Conservation (phyloP, 2,113 vertebrate species). For the Balaeniceps rex region DNA sequence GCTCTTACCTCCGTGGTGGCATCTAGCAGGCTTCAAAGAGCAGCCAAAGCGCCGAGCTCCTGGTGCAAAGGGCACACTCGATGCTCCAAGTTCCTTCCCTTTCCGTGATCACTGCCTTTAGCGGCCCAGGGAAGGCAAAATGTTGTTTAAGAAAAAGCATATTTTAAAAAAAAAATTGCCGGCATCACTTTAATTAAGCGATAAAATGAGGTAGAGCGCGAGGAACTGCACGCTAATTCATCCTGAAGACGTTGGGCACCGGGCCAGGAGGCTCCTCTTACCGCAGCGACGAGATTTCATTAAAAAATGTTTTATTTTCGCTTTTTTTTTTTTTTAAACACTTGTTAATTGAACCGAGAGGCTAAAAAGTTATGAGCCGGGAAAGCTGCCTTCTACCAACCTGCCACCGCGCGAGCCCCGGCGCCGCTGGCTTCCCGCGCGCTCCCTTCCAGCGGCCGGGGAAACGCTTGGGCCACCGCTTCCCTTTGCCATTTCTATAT, state of each 20-base stretch:
- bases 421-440: not conserved
- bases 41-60: not conserved
- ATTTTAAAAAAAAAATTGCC: too few species aligned
- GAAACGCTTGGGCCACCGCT: not conserved
- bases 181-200: not conserved
- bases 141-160: not conserved
- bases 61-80: not conserved
- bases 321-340: not conserved
- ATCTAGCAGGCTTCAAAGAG: not conserved
- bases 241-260: not conserved
- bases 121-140: not conserved
- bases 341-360: not conserved
- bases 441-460: rapidly evolving
- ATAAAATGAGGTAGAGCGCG: slow-evolving; percentile 12
- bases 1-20: not conserved
- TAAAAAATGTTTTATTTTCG: not conserved
- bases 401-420: rapidly evolving
- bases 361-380: not conserved
- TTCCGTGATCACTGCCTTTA: not conserved
- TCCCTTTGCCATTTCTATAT: not conserved
- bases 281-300: not conserved
- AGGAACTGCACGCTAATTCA: not conserved
- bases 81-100: not conserved
- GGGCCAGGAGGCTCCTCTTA: slow-evolving; percentile 22
- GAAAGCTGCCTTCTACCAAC: rapidly evolving